phyloP scores from a whole-genome alignment of 2,888 invertebrate species.

The Hypena proboscidalis region DNA sequence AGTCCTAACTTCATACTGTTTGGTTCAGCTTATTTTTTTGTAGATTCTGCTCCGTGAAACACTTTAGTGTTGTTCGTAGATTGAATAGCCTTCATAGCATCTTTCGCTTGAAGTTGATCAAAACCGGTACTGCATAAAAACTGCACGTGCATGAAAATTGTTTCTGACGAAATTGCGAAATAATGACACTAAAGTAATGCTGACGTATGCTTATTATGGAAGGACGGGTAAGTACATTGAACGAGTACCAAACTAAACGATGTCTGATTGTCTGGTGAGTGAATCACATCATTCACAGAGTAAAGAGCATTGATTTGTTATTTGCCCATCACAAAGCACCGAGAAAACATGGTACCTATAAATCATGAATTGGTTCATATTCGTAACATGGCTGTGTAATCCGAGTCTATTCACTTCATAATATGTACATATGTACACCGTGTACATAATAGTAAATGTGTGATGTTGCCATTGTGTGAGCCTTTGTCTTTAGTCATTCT shows the following conservation, averaged over 20 bases:
- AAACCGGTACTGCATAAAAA: too few species aligned
- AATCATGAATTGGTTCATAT: neutral
- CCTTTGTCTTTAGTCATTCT: slow-evolving; percentile 36
- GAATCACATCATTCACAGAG: slow-evolving; percentile 2
- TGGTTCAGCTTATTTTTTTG: too few species aligned
- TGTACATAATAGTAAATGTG: slow-evolving; percentile 28
- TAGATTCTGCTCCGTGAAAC: too few species aligned
- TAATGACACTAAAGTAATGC: too few species aligned
- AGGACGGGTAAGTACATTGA: too few species aligned
- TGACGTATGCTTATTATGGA: too few species aligned
- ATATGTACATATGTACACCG: slow-evolving; percentile 11
- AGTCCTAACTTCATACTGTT: too few species aligned
- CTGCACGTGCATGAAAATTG: too few species aligned
- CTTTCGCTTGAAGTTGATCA: too few species aligned
- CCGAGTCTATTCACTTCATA: slow-evolving; percentile 3
- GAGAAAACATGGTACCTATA: slow-evolving; percentile 4
- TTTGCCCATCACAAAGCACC: slow-evolving; percentile 5
- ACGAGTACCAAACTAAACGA: neutral
- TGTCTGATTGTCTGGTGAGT: neutral
- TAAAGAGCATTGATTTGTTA: slow-evolving; percentile 6
- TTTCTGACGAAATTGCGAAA: too few species aligned
- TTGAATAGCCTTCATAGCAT: too few species aligned
- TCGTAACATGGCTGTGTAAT: slow-evolving; percentile 3
- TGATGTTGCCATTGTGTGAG: slow-evolving; percentile 39
- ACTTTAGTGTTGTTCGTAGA: too few species aligned